Evolutionary conservation across 2,888 invertebrate genomes (phyloP).

Genomic region (Pelosia muscerda): DNA sequence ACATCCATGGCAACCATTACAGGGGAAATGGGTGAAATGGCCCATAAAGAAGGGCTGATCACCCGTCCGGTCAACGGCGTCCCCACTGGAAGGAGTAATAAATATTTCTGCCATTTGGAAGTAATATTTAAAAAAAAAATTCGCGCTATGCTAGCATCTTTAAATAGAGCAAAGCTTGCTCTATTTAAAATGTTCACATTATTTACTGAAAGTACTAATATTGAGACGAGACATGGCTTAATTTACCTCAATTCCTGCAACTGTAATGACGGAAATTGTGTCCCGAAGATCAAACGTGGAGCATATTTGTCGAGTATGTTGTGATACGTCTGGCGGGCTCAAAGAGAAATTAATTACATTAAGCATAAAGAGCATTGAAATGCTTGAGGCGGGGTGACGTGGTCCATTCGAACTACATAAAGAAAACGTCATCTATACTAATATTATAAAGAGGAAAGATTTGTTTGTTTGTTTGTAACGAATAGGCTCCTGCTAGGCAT

Average conservation of each 20-base stretch:
- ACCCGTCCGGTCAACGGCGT: too few relatives aligned
- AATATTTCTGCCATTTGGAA: not conserved
- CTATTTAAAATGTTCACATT: too few relatives aligned
- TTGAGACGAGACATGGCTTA: not conserved
- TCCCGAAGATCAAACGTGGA: not conserved
- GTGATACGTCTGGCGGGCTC: not conserved
- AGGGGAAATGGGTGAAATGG: too few relatives aligned
- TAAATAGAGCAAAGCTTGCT: too few relatives aligned
- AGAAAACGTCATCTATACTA: not conserved
- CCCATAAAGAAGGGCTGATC: too few relatives aligned
- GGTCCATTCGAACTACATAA: not conserved
- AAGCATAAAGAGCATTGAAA: not conserved
- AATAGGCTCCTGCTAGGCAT: too few relatives aligned
- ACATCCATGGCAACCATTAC: too few relatives aligned
- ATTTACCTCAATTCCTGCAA: not conserved
- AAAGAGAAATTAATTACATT: not conserved
- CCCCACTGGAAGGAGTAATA: too few relatives aligned
- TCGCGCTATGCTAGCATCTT: not conserved
- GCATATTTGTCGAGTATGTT: not conserved
- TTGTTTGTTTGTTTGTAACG: too few relatives aligned
- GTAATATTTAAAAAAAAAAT: not conserved
- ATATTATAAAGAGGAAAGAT: too few relatives aligned
- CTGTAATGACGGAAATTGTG: constrained; percentile 1
- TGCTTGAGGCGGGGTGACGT: not conserved
- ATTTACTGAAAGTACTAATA: too few relatives aligned